These are phyloP conservation scores for Macropodus opercularis DNA, from an alignment of 2,797 vertebrate species.

Conservation along the genomic window DNA sequence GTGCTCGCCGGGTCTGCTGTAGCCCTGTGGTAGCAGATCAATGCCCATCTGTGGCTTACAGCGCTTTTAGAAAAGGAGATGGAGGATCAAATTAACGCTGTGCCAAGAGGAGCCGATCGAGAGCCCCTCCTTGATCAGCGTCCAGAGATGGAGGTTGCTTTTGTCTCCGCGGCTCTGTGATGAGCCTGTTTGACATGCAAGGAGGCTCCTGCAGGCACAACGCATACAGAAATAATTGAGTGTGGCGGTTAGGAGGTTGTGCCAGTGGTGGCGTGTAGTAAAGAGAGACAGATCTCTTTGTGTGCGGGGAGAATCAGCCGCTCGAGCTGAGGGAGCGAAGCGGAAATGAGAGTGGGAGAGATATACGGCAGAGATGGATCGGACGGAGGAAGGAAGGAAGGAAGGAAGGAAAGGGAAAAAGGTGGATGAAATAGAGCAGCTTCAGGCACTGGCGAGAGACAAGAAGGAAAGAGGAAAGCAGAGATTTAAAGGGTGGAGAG, in stretches of 20 bases:
- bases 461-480: conserved; percentile 39
- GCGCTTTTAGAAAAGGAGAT: conserved; percentile 43
- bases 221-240: conserved; percentile 67
- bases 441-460: conserved; percentile 44
- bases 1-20: conserved; percentile 11
- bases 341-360: conserved; percentile 55
- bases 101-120: conserved; percentile 38
- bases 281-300: conserved; percentile 65
- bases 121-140: conserved; percentile 55
- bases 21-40: conserved; percentile 43
- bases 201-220: conserved; percentile 61
- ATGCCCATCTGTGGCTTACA: conserved; percentile 32
- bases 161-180: conserved; percentile 36
- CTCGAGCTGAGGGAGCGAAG: conserved; percentile 45
- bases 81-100: conserved; percentile 48
- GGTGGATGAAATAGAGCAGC: conserved; percentile 49
- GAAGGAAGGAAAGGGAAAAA: not conserved
- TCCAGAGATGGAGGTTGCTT: conserved; percentile 56
- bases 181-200: conserved; percentile 64
- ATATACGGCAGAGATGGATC: conserved; percentile 40
- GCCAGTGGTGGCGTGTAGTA: conserved; percentile 60
- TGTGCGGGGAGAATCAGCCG: conserved; percentile 52
- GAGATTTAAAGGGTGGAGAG: no score
- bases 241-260: conserved; percentile 63
- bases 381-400: conserved; percentile 26